A percentile compares a stretch with the other conserved stretches of the same genome.
phyloP scores from a whole-genome alignment of 2,888 invertebrate genomes.

The Tillus elongatus region DNA sequence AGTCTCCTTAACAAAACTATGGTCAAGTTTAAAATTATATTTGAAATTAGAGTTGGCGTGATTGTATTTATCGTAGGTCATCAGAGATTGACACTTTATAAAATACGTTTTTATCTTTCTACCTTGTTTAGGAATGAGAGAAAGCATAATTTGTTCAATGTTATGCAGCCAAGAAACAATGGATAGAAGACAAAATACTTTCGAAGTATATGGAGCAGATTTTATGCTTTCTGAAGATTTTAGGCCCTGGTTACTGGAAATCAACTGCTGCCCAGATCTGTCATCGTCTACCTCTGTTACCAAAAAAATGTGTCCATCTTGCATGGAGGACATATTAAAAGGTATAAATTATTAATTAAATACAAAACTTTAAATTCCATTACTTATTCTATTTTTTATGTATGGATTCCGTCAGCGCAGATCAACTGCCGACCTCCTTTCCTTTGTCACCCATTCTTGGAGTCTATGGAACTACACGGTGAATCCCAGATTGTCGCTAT shows the following conservation, averaged over 20 bases:
- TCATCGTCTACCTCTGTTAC: constrained; percentile 87
- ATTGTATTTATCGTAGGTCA: no score
- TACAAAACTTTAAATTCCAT: neutral
- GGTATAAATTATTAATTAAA: constrained; percentile 45
- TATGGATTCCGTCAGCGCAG: no score
- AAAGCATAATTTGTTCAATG: constrained; percentile 62
- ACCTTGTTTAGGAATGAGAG: constrained; percentile 32
- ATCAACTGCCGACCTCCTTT: no score
- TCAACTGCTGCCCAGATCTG: constrained; percentile 89
- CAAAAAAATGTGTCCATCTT: constrained; percentile 73
- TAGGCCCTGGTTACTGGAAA: constrained; percentile 88
- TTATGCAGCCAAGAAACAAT: constrained; percentile 79
- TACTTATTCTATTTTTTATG: constrained; percentile 6
- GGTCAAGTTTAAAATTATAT: no score
- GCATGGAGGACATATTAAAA: constrained; percentile 85
- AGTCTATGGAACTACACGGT: no score
- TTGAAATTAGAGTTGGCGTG: no score
- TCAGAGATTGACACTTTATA: no score
- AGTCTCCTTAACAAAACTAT: no score
- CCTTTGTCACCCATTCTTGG: no score
- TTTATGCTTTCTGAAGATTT: constrained; percentile 86
- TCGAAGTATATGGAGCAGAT: constrained; percentile 91
- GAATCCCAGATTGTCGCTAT: no score
- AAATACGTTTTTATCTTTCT: constrained; percentile 1
- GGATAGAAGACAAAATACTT: constrained; percentile 74